Base-by-base conservation (phyloP, 2,113 vertebrate species). In the Anguilla japonica region DNA sequence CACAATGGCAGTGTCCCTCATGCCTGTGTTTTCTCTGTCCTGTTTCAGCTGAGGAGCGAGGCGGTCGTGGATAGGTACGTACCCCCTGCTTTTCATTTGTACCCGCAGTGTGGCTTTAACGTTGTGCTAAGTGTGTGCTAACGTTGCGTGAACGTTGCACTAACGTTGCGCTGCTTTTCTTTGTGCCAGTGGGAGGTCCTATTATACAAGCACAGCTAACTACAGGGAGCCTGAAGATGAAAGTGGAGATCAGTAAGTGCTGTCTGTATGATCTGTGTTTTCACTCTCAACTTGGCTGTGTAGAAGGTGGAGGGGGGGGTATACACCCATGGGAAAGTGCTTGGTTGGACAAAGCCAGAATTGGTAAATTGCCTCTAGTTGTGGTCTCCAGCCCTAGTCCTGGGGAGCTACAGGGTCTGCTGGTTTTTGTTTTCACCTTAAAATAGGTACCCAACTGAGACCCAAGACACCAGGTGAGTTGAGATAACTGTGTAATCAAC, bases 171-270 rank as follows among this genome's bases (percentile, higher is more conserved):
- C 3, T 22, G 0, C 1, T 9, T 41, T 92, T 4, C 75, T 39
- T 79, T 6, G 22, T 53, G 34, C 84, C 81, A 41, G 53, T 88
- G 92, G 91, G n/a, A 84, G 71, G 0, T 87, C 90, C 41, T 90
- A 90, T 86, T 90, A 90, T 86, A 90, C 85, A 0, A 87, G 71
- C n/a, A 26, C 91, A 26, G 86, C 92, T 34, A 29, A 13, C 0
- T 89, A 92, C 87, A 89, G 87, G 78, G 90, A 88, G 71, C 71
- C 40, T 3, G 89, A 90, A 75, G 89, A 53, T 79, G 82, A 67
- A 75, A 75, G 71, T n/a, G 8, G 71, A 29, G 85, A 93, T 43
- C 86, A 90, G 94, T 95, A 90, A 91, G 94, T 93, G n/a, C 71
- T 75, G 26, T 34, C 9, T 75, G 22, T 34, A 13, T 6, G 18